Percentiles rank a stretch among this genome's conserved stretches.
Conservation (phyloP, 2,888 invertebrate genomes). For the Pyrochroa serraticornis region DNA sequence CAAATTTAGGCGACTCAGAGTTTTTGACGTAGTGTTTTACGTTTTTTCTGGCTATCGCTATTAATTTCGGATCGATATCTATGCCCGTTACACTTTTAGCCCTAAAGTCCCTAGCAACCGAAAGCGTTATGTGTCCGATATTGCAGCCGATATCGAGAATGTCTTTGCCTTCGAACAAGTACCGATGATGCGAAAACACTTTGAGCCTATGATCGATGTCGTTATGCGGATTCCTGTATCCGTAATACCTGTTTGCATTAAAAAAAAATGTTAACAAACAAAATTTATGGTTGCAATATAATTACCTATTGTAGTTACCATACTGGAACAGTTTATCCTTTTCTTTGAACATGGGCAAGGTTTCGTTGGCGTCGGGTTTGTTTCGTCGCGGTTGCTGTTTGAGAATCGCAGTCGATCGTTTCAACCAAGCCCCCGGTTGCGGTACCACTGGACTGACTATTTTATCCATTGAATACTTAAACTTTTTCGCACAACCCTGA, state of each 20-base stretch:
- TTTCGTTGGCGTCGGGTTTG: slow-evolving; percentile 56
- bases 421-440: slow-evolving; percentile 83
- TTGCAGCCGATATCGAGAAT: slow-evolving; percentile 98
- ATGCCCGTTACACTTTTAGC: slow-evolving; percentile 90
- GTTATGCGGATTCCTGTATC: slow-evolving; percentile 85
- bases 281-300: slow-evolving; percentile 14
- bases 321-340: slow-evolving; percentile 85
- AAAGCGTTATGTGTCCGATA: slow-evolving; percentile 92
- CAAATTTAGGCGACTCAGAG: slow-evolving; percentile 49
- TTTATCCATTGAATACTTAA: slow-evolving; percentile 79
- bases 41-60: slow-evolving; percentile 76
- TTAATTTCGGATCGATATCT: slow-evolving; percentile 90
- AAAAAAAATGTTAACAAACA: slow-evolving; percentile 17
- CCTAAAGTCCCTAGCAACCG: slow-evolving; percentile 83
- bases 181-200: slow-evolving; percentile 77
- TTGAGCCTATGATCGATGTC: slow-evolving; percentile 84
- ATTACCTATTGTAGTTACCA: slow-evolving; percentile 91
- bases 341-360: slow-evolving; percentile 70
- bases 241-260: slow-evolving; percentile 77
- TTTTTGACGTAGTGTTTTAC: slow-evolving; percentile 70
- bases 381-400: slow-evolving; percentile 55
- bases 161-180: slow-evolving; percentile 87
- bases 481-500: slow-evolving; percentile 63
- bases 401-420: slow-evolving; percentile 59
- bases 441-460: slow-evolving; percentile 92